Conservation (phyloP, 2,888 invertebrate species). For the Marasmarcha lunaedactyla region DNA sequence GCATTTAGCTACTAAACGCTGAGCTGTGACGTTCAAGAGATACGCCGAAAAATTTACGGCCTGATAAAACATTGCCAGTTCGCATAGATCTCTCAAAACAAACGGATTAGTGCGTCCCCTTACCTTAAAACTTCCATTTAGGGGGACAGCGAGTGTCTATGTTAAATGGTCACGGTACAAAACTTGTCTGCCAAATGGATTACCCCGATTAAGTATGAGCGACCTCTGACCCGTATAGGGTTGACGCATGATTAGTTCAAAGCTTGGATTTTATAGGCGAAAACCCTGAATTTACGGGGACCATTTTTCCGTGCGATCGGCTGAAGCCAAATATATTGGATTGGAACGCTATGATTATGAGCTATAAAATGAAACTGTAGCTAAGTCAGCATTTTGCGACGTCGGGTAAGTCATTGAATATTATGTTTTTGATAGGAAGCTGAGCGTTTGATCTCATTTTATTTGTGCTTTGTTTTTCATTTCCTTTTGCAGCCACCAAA, state of each 20-base stretch:
- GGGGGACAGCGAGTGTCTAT: slow-evolving; percentile 26
- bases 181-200: slow-evolving; percentile 60
- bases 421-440: too few relatives aligned
- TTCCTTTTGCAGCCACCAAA: too few relatives aligned
- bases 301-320: not conserved
- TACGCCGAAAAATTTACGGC: slow-evolving; percentile 58
- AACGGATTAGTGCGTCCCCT: slow-evolving; percentile 21
- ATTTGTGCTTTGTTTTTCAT: too few relatives aligned
- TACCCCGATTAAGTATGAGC: slow-evolving; percentile 57
- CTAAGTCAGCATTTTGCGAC: too few relatives aligned
- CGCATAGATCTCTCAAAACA: slow-evolving; percentile 31
- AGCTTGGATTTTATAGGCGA: slow-evolving; percentile 24
- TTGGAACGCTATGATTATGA: too few relatives aligned
- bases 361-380: too few relatives aligned
- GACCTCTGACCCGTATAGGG: slow-evolving; percentile 43
- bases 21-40: slow-evolving; percentile 45
- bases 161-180: slow-evolving; percentile 34
- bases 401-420: too few relatives aligned
- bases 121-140: slow-evolving; percentile 13
- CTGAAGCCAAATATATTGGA: too few relatives aligned
- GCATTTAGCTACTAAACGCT: not conserved
- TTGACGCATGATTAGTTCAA: slow-evolving; percentile 47
- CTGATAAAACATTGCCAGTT: slow-evolving; percentile 52
- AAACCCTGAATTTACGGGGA: slow-evolving; percentile 12
- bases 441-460: too few relatives aligned